Evolutionary conservation across 2,888 invertebrate species (phyloP), one percentile per base, ranked within the genome.

Genomic region (Trichopoda pennipes): DNA sequence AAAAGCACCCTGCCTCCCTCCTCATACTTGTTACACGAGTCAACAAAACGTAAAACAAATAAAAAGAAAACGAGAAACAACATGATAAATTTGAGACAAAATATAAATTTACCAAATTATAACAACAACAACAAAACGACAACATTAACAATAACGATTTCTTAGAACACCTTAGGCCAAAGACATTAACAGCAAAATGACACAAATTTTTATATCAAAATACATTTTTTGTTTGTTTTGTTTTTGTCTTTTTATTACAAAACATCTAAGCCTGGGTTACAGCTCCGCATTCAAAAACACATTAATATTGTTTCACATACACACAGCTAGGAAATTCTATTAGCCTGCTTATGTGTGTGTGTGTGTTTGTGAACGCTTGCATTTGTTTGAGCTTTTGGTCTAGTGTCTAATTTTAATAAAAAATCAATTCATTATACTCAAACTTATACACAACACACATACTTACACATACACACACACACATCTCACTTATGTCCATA

Each of bases 81-180:
- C 19, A 55, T 10, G 28, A 53, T 44, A 47, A n/a, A 47, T 49
- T 66, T 56, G 17, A 68, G 60, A 53, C 28, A 38, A 47, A 51
- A 78, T 72, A 72, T 21, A 64, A 51, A n/a, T 78, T 72, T 51
- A 78, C 55, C 70, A 64, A 78, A 70, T 77, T 60, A 70, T 63
- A 70, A 56, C 77, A 53, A 14, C 32, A 51, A 49, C n/a, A 55
- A 23, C 51, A 68, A 68, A 21, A 69, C 49, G 32, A 53, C n/a
- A n/a, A n/a, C n/a, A n/a, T n/a, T n/a, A n/a, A 55, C 28, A 28
- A 28, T 6, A 28, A 28, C 28, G 4, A 7, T 61, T 77, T 70
- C 70, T 23, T n/a, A 63, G 63, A 77, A 77, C 77, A 63, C 70
- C 56, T 77, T 49, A 49, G 58, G 70, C 70, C 70, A 64, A 68